Conservation (phyloP, 2,888 invertebrate species). For the Callyntrura guangdongensis region DNA sequence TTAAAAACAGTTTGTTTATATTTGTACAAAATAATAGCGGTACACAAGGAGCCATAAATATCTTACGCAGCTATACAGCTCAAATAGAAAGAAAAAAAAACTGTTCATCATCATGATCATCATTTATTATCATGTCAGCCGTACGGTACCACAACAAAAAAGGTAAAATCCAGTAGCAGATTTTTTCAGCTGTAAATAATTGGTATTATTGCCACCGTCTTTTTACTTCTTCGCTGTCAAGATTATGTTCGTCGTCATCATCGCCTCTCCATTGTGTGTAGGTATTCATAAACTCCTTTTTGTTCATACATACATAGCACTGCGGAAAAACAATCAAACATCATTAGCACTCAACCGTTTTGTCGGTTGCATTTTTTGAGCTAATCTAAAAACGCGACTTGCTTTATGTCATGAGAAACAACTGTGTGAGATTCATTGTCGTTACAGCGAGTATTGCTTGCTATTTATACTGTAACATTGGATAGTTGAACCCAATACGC, state of each 20-base stretch:
- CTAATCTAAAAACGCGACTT: conserved; percentile 1
- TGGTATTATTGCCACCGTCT: conserved; percentile 18
- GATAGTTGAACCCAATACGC: no score
- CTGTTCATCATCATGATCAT: conserved; percentile 61
- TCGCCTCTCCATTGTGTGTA: neutral
- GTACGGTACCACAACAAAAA: neutral
- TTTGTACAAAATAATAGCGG: neutral
- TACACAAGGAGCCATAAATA: neutral
- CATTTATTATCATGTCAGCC: conserved; percentile 35
- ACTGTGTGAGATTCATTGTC: neutral
- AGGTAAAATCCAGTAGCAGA: conserved; percentile 47
- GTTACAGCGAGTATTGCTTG: neutral
- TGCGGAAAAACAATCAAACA: conserved; percentile 46
- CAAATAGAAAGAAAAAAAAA: conserved; percentile 23
- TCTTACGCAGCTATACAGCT: no score
- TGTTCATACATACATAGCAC: neutral
- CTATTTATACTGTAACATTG: neutral
- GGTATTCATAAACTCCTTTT: neutral
- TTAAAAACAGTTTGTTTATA: conserved; percentile 7
- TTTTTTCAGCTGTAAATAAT: conserved; percentile 37
- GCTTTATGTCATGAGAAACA: neutral
- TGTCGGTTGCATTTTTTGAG: conserved; percentile 1
- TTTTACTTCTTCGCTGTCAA: neutral
- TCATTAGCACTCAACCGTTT: conserved; percentile 34
- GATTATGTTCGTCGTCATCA: neutral